phyloP scores from a whole-genome alignment of 1,140 invertebrate species.

The Nymphalis io region DNA sequence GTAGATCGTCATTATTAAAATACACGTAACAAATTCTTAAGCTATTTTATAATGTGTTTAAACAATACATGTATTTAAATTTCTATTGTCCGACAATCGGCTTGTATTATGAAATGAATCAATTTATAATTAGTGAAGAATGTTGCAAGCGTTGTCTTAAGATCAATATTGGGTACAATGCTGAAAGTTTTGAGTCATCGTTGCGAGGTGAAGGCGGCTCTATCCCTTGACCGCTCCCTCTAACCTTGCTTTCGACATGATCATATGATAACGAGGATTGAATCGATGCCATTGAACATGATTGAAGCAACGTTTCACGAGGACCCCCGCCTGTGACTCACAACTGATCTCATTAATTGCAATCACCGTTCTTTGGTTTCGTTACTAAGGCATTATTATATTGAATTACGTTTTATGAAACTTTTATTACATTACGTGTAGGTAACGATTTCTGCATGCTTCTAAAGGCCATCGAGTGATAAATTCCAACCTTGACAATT shows the following conservation, averaged over 20 bases:
- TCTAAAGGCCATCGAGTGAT: constrained; percentile 12
- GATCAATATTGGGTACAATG: constrained; percentile 61
- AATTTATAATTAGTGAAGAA: constrained; percentile 39
- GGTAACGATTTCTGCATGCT: constrained; percentile 9
- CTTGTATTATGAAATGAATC: constrained; percentile 21
- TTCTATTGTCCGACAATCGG: not conserved
- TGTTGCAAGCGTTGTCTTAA: constrained; percentile 63
- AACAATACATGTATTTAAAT: not conserved
- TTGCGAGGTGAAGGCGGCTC: constrained; percentile 66
- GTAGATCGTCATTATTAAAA: no score
- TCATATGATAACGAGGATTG: constrained; percentile 62
- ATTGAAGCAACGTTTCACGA: constrained; percentile 54
- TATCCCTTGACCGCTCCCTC: constrained; percentile 76
- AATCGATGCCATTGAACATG: constrained; percentile 58
- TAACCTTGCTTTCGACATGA: constrained; percentile 75
- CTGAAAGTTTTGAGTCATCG: constrained; percentile 63
- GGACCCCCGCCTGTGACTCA: constrained; percentile 38
- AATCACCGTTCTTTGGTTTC: constrained; percentile 39
- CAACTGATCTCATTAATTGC: constrained; percentile 50
- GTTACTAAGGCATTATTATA: constrained; percentile 34
- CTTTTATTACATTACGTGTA: constrained; percentile 25
- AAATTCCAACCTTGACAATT: constrained; percentile 17
- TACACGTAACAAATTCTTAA: not conserved
- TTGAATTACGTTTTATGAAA: constrained; percentile 33
- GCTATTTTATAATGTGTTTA: not conserved